These are phyloP conservation scores for Acrobasis repandana DNA, from an alignment of 2,888 invertebrate species.

Conservation along the genomic window DNA sequence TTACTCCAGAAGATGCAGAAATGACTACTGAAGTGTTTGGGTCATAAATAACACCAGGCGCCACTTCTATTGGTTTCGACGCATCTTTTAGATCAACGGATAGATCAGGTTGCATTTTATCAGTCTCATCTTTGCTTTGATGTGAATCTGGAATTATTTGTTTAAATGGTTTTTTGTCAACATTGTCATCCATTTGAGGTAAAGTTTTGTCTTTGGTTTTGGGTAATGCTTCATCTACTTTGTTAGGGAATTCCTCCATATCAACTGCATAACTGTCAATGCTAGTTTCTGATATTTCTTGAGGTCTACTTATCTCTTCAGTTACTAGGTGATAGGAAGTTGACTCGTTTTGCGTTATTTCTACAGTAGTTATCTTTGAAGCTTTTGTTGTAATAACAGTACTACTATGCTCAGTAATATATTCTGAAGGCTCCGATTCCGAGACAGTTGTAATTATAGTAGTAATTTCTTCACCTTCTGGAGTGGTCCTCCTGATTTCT, in stretches of 20 bases:
- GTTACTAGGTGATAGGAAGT: constrained; percentile 54
- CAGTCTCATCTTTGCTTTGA: constrained; percentile 12
- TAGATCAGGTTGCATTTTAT: background rate
- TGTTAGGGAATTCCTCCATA: constrained; percentile 47
- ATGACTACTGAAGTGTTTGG: constrained; percentile 87
- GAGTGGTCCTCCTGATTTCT: constrained; percentile 46
- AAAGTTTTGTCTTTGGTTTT: constrained; percentile 5
- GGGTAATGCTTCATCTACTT: constrained; percentile 41
- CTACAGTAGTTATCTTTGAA: constrained; percentile 61
- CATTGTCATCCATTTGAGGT: background rate
- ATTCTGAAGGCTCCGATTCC: constrained; percentile 53
- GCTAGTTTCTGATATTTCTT: constrained; percentile 38
- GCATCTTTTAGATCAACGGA: constrained; percentile 22
- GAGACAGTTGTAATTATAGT: constrained; percentile 50
- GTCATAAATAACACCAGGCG: constrained; percentile 88
- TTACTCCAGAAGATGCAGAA: constrained; percentile 84
- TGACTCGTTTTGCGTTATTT: constrained; percentile 61
- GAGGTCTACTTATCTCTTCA: constrained; percentile 47
- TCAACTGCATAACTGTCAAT: constrained; percentile 39
- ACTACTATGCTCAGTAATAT: constrained; percentile 56
- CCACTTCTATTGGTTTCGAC: constrained; percentile 84
- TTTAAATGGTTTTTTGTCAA: constrained; percentile 17
- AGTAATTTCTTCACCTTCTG: constrained; percentile 51
- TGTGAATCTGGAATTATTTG: background rate
- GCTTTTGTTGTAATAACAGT: constrained; percentile 57